Base-by-base conservation (phyloP, 2,113 vertebrate species). In the Tauraco erythrolophus region DNA sequence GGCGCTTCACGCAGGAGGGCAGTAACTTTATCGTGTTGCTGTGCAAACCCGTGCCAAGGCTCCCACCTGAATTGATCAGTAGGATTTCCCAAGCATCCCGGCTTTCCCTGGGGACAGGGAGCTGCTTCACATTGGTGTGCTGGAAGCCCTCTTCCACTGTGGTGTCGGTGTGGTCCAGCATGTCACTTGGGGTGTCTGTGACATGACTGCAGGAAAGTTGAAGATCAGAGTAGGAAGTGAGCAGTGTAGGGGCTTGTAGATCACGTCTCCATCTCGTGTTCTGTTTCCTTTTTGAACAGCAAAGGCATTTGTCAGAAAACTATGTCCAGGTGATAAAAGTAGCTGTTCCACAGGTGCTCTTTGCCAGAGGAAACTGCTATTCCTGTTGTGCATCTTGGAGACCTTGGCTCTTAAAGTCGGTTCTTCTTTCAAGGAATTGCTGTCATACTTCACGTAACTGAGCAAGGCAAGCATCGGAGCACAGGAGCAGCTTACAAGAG, bases 111-210 rank as follows among this genome's bases (percentile, higher is more conserved):
- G 33, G 51, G 18, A 54, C 3, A 5, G 14, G 33, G 33, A 84
- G 25, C 75, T 50, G 57, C 56, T 75, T 58, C 2, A 2, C 6
- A 0, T 21, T 78, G 46, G 50, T 78, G 24, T 1, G 0, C 46
- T 53, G 16, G 56, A 45, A 74, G 10, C 51, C 16, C 0, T 53
- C 33, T 33, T 51, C 25, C 5, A 19, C 33, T 1, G 0, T 45
- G 17, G 7, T 72, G 33, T n/a, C 69, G 27, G 11, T 75, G 54
- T 23, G 33, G 16, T 82, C 33, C 46, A 22, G 35, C 3, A 0
- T 21, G 22, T 53, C 12, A 3, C 21, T 72, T 72, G 66, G 33
- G 51, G 9, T 79, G 51, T 37, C 23, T 74, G 54, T 33, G 70
- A 33, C 60, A 43, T 6, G 7, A 35, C 39, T 60, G 71, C 33